Conservation (phyloP, 2,113 vertebrate species). For the Sinocyclocheilus rhinocerous region DNA sequence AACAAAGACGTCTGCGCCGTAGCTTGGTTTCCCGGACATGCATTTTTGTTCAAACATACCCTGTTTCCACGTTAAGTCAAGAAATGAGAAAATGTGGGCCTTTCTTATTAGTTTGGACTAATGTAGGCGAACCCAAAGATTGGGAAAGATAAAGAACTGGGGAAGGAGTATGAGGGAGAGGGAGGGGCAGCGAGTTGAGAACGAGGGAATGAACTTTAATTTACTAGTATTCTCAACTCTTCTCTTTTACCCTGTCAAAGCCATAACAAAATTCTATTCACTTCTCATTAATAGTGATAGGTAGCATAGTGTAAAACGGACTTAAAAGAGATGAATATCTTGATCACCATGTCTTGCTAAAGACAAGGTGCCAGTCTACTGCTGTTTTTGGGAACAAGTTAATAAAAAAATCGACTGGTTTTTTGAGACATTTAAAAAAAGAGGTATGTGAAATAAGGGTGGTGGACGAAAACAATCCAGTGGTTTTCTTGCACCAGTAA, state of each 20-base stretch:
- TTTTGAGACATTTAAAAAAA: slow-evolving; percentile 62
- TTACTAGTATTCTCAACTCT: slow-evolving; percentile 68
- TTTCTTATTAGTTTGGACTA: slow-evolving; percentile 72
- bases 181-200: slow-evolving; percentile 56
- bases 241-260: slow-evolving; percentile 76
- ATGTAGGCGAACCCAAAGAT: slow-evolving; percentile 67
- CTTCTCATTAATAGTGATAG: slow-evolving; percentile 25
- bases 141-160: slow-evolving; percentile 53
- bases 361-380: slow-evolving; percentile 21
- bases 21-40: slow-evolving; percentile 83
- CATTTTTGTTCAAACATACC: slow-evolving; percentile 98
- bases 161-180: slow-evolving; percentile 38
- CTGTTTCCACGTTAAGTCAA: slow-evolving; percentile 98
- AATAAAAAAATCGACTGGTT: slow-evolving; percentile 34
- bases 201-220: slow-evolving; percentile 45
- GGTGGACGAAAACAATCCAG: slow-evolving; percentile 66
- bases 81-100: slow-evolving; percentile 80
- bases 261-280: slow-evolving; percentile 57
- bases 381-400: slow-evolving; percentile 28
- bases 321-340: slow-evolving; percentile 33
- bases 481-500: slow-evolving; percentile 60
- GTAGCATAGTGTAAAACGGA: slow-evolving; percentile 46
- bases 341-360: slow-evolving; percentile 33
- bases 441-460: slow-evolving; percentile 65
- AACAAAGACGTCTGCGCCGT: slow-evolving; percentile 72